Conservation (phyloP, 1,140 invertebrate species). For the Zelostemma sp. region DNA sequence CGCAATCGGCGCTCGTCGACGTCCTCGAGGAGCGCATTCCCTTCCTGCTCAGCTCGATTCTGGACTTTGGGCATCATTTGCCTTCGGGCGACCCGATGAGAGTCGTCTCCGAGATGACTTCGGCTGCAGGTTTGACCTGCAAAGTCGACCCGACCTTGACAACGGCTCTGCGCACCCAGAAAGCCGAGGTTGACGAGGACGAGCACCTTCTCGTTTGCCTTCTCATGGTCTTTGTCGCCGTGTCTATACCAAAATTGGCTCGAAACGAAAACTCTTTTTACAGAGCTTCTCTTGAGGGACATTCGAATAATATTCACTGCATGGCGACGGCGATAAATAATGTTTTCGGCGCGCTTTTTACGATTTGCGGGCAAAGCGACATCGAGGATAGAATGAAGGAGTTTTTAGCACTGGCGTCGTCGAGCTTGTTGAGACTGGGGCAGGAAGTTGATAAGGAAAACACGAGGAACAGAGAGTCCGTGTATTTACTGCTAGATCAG, state of each 20-base stretch:
- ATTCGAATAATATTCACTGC: conserved; percentile 98
- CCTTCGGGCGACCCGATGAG: conserved; percentile 92
- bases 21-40: conserved; percentile 95
- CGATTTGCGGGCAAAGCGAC: conserved; percentile 93
- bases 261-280: conserved; percentile 91
- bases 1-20: conserved; percentile 94
- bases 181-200: conserved; percentile 88
- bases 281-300: conserved; percentile 91
- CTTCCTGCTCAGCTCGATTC: conserved; percentile 95
- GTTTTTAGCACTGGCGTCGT: conserved; percentile 96
- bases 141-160: conserved; percentile 96
- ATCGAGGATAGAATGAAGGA: conserved; percentile 98
- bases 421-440: conserved; percentile 91
- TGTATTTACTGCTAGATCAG: conserved; percentile 94
- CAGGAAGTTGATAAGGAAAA: conserved; percentile 96
- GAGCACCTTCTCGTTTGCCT: conserved; percentile 96
- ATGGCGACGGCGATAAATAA: conserved; percentile 96
- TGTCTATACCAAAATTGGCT: conserved; percentile 97
- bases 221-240: conserved; percentile 98
- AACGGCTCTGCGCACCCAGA: conserved; percentile 87
- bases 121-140: conserved; percentile 91
- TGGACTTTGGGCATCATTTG: conserved; percentile 94
- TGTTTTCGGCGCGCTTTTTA: conserved; percentile 96
- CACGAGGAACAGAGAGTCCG: conserved; percentile 93
- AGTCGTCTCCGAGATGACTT: conserved; percentile 96